Evolutionary conservation across 2,797 vertebrate species (phyloP), one percentile per base, ranked within the genome.

Genomic region (Gobionotothen gibberifrons): DNA sequence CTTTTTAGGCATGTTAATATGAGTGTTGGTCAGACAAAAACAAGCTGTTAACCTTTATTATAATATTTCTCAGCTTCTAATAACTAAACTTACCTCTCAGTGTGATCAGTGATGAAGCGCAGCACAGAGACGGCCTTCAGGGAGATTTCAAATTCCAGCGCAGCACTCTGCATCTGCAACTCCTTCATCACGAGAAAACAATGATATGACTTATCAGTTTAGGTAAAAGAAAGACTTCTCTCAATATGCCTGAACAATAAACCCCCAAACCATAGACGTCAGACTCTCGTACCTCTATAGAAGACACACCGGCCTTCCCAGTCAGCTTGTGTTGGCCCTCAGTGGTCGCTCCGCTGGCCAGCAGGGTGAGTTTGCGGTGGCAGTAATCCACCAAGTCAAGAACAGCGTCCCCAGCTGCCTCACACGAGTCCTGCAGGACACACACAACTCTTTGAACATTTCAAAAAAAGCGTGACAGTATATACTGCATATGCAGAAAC

Each of bases 301-400:
- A 92, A 0, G 93, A 93, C 5, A 52, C 65, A 4, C 80, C 76
- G 57, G 79, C 43, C 47, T 84, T 63, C 29, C 51, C 72, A 43
- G 78, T 43, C 0, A 78, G 65, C 13, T 4, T 44, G 39, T 90
- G 52, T 40, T 73, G 81, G 1, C 65, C 74, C 2, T 83, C 76
- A 0, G 15, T 81, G 72, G 87, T 43, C 1, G 78, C 91, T 57
- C 71, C 90, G 61, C 95, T 94, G 32, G 89, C 93, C 19, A 99
- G 87, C 72, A 97, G 83, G 15, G 92, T 96, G 87, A 99, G 92
- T 82, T 99, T 99, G 42, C 97, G 96, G 86, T 98, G 96, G 85
- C 97, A 98, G 57, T 99, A 99, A 93, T 99, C 98, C 46, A 97
- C 95, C 76, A 99, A 89, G 83, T 99, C 98, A 80, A 99, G 91